Evolutionary conservation across 2,888 invertebrate species (phyloP).

Genomic region (Macropis europaea): DNA sequence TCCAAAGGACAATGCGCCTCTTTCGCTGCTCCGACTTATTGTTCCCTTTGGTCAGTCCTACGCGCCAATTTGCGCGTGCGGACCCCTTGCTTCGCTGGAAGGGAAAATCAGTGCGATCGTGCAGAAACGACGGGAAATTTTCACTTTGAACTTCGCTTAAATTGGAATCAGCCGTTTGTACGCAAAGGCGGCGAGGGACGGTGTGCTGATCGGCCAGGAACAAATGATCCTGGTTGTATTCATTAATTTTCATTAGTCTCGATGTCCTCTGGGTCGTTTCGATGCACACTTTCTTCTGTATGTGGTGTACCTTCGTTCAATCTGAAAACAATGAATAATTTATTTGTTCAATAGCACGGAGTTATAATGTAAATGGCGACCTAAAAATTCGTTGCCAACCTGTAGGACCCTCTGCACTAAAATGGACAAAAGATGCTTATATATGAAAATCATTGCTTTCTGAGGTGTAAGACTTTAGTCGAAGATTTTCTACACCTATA

Average conservation of each 20-base stretch:
- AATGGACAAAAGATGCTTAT: too few relatives aligned
- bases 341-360: too few relatives aligned
- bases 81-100: background rate
- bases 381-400: too few relatives aligned
- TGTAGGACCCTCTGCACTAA: too few relatives aligned
- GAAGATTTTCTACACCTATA: too few relatives aligned
- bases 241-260: conserved; percentile 2
- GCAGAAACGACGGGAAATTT: conserved; percentile 29
- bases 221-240: background rate
- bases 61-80: conserved; percentile 22
- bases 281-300: too few relatives aligned
- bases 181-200: background rate
- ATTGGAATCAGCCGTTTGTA: conserved; percentile 12
- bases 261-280: too few relatives aligned
- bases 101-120: conserved; percentile 14
- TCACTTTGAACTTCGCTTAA: conserved; percentile 31
- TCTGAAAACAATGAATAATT: too few relatives aligned
- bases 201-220: background rate
- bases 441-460: too few relatives aligned
- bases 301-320: too few relatives aligned
- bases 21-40: conserved; percentile 26
- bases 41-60: conserved; percentile 47
- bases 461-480: too few relatives aligned
- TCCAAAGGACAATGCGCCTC: conserved; percentile 41
- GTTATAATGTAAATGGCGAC: too few relatives aligned